Percentiles rank a stretch among this genome's conserved stretches.
phyloP scores from a whole-genome alignment of 2,797 vertebrate species.

The Anabas testudineus region DNA sequence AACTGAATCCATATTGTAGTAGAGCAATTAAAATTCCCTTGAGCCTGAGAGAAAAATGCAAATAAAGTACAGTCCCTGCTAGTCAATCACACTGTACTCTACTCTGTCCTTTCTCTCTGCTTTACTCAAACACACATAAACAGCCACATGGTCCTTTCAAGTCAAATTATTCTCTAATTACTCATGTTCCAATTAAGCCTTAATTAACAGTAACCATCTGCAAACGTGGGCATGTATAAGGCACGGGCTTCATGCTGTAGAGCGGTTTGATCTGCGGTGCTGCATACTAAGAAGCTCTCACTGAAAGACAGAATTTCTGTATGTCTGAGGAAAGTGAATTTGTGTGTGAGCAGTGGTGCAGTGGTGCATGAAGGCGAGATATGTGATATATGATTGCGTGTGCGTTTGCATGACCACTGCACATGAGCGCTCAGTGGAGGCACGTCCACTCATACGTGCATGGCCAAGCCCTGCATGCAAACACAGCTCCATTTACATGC shows the following conservation, averaged over 20 bases:
- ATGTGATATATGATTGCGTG: constrained; percentile 56
- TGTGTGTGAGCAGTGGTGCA: constrained; percentile 36
- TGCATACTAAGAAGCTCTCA: constrained; percentile 58
- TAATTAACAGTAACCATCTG: constrained; percentile 84
- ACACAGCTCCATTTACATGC: constrained; percentile 64
- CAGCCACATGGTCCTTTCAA: constrained; percentile 70
- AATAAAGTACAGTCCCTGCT: constrained; percentile 62
- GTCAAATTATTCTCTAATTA: constrained; percentile 82
- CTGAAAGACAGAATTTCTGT: constrained; percentile 37
- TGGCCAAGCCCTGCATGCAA: constrained; percentile 61
- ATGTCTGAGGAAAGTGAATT: constrained; percentile 48
- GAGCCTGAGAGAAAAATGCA: constrained; percentile 68
- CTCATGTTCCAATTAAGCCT: constrained; percentile 82
- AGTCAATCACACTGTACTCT: constrained; percentile 50
- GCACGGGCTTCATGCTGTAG: constrained; percentile 50
- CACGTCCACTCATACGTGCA: constrained; percentile 45
- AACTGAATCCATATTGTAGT: constrained; percentile 62
- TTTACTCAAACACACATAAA: constrained; percentile 58
- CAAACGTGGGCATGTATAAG: constrained; percentile 54
- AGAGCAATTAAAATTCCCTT: constrained; percentile 67
- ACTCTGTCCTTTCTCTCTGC: constrained; percentile 25
- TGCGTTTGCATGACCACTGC: constrained; percentile 41
- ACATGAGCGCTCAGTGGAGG: constrained; percentile 32
- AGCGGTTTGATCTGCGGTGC: constrained; percentile 44
- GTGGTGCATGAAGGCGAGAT: constrained; percentile 48